Evolutionary conservation across 1,140 invertebrate species (phyloP).

Genomic region (Chironomus tepperi): DNA sequence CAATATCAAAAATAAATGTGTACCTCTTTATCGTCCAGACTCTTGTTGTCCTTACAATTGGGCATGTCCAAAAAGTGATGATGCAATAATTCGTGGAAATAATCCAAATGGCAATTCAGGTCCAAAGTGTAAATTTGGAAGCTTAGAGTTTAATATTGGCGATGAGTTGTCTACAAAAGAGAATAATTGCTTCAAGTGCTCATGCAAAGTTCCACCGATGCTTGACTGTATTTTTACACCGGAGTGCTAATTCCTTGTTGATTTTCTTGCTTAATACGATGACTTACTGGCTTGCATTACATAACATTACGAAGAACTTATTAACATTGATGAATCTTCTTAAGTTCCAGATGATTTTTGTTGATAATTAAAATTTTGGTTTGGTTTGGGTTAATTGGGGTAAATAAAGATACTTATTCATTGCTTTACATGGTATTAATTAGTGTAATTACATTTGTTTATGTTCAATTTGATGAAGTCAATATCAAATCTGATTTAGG

Average conservation of each 20-base stretch:
- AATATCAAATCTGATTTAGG: no score
- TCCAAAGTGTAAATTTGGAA: slow-evolving; percentile 25
- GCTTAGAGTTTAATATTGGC: neutral
- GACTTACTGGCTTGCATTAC: no score
- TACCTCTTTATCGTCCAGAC: slow-evolving; percentile 41
- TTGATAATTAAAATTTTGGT: no score
- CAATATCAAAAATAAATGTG: slow-evolving; percentile 41
- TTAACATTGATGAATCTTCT: no score
- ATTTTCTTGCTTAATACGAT: no score
- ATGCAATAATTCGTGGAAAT: slow-evolving; percentile 21
- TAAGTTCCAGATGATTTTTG: no score
- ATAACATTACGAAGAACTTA: no score
- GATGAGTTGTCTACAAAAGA: neutral
- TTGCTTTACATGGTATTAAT: no score
- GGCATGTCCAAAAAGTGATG: slow-evolving; percentile 34
- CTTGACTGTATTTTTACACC: slow-evolving; percentile 19
- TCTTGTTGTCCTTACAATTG: slow-evolving; percentile 44
- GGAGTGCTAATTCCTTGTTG: neutral
- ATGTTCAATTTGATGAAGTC: no score
- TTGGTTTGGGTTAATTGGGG: no score
- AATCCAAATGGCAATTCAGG: neutral
- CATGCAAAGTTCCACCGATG: slow-evolving; percentile 19
- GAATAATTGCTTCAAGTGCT: slow-evolving; percentile 21
- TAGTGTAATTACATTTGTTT: no score
- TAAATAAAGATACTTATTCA: no score